Percentiles rank a stretch among this genome's conserved stretches.
These are phyloP conservation scores for Cherax quadricarinatus DNA, from an alignment of 1,140 invertebrate genomes.

Conservation along the genomic window DNA sequence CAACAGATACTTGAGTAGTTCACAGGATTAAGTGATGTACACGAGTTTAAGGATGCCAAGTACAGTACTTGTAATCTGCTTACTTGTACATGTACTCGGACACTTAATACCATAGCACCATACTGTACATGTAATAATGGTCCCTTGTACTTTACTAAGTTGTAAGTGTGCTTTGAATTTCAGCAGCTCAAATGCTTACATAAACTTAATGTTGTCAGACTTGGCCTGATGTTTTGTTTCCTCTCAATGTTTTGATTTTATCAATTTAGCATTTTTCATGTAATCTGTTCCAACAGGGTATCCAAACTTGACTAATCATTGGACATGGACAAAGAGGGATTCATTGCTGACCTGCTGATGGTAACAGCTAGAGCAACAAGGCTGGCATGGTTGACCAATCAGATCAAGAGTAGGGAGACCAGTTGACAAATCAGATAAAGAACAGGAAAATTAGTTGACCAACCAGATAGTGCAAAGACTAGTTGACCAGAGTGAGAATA, in stretches of 20 bases:
- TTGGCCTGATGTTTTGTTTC: not conserved
- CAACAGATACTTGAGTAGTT: not conserved
- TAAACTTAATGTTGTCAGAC: conserved; percentile 12
- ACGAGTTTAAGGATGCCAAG: not conserved
- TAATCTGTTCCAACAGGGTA: not conserved
- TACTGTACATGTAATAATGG: not conserved
- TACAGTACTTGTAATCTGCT: not conserved
- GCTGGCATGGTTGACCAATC: too few relatives aligned
- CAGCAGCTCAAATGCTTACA: conserved; percentile 7
- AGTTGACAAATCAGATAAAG: too few relatives aligned
- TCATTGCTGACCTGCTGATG: not conserved
- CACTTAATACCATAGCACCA: not conserved
- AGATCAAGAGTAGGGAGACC: too few relatives aligned
- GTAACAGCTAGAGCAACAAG: too few relatives aligned
- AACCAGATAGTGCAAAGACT: too few relatives aligned
- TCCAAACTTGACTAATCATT: not conserved
- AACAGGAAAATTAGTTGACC: too few relatives aligned
- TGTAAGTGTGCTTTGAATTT: not conserved
- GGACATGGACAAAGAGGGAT: not conserved
- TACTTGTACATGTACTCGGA: not conserved
- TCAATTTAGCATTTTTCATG: not conserved
- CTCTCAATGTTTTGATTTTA: not conserved
- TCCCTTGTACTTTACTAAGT: not conserved
- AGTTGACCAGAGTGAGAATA: too few relatives aligned
- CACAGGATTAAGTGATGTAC: not conserved